Evolutionary conservation across 2,113 vertebrate genomes (phyloP), one percentile per base, ranked within the genome.

Genomic region (Phylloscopus trochilus): DNA sequence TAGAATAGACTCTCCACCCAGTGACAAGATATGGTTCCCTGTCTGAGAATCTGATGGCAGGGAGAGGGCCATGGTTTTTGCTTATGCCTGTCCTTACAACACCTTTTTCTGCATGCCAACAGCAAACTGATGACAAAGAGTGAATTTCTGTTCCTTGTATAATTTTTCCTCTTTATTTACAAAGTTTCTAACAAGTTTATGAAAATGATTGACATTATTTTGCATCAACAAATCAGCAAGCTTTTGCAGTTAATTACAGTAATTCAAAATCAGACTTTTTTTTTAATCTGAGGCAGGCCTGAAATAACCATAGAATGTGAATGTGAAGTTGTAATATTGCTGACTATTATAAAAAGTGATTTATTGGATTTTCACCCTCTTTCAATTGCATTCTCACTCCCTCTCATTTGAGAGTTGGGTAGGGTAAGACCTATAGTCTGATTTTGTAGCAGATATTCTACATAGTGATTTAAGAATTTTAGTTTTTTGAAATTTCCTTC

Each of bases 201-300:
- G 76, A 73, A 90, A 96, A 92, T 93, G 82, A 96, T 95, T 97
- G 96, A 96, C 92, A 94, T 91, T 97, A 93, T 96, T 94, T 96
- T 88, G 49, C 80, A 79, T 93, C 91, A 97, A 96, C 95, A 97
- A 96, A 97, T 95, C 64, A 92, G 89, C 76, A 95, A 63, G 95
- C 96, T 95, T 98, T 97, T 96, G 76, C 89, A 94, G 94, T 94
- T 97, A 98, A 98, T 97, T 97, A 97, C 96, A 97, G 87, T 96
- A 97, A 97, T 97, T 96, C 92, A 95, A 67, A 96, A 93, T 92
- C 89, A 93, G 96, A 53, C 59, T 95, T 75, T 84, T 82, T 70
- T 69, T 83, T 74, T 8, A 46, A 94, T 96, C 90, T 92, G 92
- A 97, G 92, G 79, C 92, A 96, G 70, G 96, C 95, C 94, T 96